Evolutionary conservation across 2,113 vertebrate species (phyloP).

Genomic region (Tringa solitaria): DNA sequence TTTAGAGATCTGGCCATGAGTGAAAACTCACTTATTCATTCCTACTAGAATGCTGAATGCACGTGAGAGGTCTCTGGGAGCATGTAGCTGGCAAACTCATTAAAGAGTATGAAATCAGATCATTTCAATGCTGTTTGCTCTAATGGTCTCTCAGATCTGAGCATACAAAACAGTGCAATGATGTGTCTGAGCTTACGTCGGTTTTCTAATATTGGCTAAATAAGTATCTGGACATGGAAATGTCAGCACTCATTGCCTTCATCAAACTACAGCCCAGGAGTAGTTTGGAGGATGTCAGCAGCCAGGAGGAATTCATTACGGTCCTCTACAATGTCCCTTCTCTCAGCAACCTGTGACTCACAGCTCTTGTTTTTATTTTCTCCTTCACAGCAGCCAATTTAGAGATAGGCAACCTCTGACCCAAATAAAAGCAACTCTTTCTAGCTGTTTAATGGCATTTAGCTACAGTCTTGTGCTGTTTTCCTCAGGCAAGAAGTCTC

Average conservation of each 20-base stretch:
- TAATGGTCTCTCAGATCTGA: neutral
- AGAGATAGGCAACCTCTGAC: constrained; percentile 37
- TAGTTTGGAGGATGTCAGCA: neutral
- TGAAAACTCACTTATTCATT: neutral
- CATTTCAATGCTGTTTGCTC: neutral
- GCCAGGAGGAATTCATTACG: neutral
- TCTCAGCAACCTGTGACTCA: constrained; percentile 35
- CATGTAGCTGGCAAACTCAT: neutral
- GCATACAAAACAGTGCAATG: neutral
- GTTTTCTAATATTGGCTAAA: neutral
- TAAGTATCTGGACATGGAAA: neutral
- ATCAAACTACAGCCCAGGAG: neutral
- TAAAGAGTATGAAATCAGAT: neutral
- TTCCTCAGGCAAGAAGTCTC: neutral
- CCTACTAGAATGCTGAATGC: neutral
- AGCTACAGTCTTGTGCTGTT: neutral
- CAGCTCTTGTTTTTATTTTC: constrained; percentile 39
- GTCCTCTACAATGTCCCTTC: neutral
- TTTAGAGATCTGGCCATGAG: neutral
- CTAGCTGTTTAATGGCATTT: neutral
- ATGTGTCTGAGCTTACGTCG: neutral
- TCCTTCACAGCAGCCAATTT: neutral
- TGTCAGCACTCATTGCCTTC: neutral
- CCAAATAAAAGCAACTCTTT: constrained; percentile 35
- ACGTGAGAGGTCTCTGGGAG: neutral